A percentile compares a stretch with the other conserved stretches of the same genome.
These are phyloP conservation scores for Alligator mississippiensis DNA, from an alignment of 2,113 vertebrate species.

Conservation along the genomic window DNA sequence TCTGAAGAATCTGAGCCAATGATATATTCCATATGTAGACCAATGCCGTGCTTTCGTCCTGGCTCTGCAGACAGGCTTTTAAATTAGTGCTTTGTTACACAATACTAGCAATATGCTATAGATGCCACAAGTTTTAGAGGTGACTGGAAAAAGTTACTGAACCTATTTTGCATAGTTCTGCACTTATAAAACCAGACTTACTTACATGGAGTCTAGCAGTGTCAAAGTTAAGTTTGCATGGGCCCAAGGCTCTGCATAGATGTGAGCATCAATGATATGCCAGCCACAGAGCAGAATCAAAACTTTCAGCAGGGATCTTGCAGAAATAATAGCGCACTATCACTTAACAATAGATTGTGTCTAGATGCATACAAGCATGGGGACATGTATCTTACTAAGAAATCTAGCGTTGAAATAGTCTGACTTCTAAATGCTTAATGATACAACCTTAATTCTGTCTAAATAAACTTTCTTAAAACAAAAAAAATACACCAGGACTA, in stretches of 20 bases:
- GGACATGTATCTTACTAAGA: not conserved
- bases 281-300: not conserved
- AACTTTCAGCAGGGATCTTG: not conserved
- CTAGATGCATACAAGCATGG: not conserved
- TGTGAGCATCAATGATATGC: not conserved
- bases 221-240: not conserved
- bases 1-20: not conserved
- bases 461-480: not conserved
- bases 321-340: not conserved
- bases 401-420: not conserved
- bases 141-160: not conserved
- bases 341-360: not conserved
- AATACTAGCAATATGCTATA: not conserved
- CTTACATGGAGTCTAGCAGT: not conserved
- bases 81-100: accelerated
- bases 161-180: not conserved
- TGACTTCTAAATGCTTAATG: not conserved
- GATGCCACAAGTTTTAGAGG: not conserved
- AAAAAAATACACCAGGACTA: not conserved
- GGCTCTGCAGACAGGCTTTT: not conserved
- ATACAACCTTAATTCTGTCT: not conserved
- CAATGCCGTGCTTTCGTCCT: not conserved
- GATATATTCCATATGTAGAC: not conserved
- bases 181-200: not conserved
- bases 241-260: not conserved